These are phyloP conservation scores for Allolobophora icterica DNA, from an alignment of 2,888 invertebrate genomes.

Conservation along the genomic window DNA sequence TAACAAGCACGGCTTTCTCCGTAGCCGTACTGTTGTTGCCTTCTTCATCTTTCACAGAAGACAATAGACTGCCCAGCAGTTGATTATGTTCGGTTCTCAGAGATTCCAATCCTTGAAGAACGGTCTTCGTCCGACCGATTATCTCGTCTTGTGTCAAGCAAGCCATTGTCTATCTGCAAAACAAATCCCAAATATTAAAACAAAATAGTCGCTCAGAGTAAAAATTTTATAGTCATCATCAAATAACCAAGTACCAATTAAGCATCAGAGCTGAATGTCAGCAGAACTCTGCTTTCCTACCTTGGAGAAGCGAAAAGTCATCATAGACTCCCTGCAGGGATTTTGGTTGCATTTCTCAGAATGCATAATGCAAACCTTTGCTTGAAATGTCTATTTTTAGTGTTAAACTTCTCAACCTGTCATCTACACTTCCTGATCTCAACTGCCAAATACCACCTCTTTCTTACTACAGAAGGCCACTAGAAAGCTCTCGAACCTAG, in stretches of 20 bases:
- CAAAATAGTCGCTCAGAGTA: neutral
- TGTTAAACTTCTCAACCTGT: neutral
- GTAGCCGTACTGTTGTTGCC: slow-evolving; percentile 67
- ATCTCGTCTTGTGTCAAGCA: slow-evolving; percentile 99
- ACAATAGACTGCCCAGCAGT: slow-evolving; percentile 77
- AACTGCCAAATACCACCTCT: neutral
- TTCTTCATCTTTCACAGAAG: slow-evolving; percentile 61
- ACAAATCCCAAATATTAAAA: neutral
- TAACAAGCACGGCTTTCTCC: slow-evolving; percentile 84
- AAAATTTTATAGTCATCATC: neutral
- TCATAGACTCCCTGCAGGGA: neutral
- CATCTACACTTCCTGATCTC: neutral
- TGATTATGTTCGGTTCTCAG: slow-evolving; percentile 77
- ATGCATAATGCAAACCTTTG: neutral
- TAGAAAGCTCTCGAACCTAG: neutral
- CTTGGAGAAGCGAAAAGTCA: neutral
- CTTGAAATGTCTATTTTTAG: neutral
- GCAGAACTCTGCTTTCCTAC: neutral
- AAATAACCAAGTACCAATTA: neutral
- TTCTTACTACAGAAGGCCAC: neutral
- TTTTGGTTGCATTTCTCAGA: neutral
- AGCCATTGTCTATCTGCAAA: slow-evolving; percentile 79
- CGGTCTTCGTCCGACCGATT: slow-evolving; percentile 91
- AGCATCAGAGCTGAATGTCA: neutral
- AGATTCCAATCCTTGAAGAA: slow-evolving; percentile 69